Evolutionary conservation across 1,140 invertebrate genomes (phyloP).

Genomic region (Drosophila asahinai): DNA sequence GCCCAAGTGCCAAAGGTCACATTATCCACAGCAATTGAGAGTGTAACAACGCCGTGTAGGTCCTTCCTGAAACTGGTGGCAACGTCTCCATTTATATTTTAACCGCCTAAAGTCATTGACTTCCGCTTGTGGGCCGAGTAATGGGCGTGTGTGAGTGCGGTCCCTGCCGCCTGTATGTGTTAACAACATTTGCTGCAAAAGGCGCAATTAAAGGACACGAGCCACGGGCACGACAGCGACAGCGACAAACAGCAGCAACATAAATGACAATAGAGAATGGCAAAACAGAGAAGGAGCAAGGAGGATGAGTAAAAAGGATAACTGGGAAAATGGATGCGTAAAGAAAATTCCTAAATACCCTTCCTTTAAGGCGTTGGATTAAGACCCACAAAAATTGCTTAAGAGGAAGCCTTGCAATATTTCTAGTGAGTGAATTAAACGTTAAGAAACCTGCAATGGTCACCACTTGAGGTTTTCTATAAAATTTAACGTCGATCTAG

Average conservation of each 20-base stretch:
- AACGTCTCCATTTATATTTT: constrained; percentile 74
- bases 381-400: no score
- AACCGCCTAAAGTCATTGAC: constrained; percentile 76
- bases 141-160: not conserved
- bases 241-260: constrained; percentile 65
- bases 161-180: constrained; percentile 15
- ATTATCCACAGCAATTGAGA: constrained; percentile 56
- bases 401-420: no score
- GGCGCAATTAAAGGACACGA: constrained; percentile 77
- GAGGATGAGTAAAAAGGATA: constrained; percentile 4
- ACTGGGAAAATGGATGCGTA: not conserved
- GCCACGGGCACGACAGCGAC: constrained; percentile 45
- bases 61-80: constrained; percentile 62
- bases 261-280: constrained; percentile 48
- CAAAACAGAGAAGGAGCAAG: not conserved
- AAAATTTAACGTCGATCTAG: not conserved
- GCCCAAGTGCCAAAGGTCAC: constrained; percentile 66
- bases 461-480: not conserved
- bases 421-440: no score
- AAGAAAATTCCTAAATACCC: constrained; percentile 10
- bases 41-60: constrained; percentile 38
- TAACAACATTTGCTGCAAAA: constrained; percentile 61
- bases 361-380: not conserved
- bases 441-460: no score
- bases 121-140: constrained; percentile 40